Percentiles rank a stretch among this genome's conserved stretches.
Conservation (phyloP, 2,888 invertebrate genomes). For the Rhorus exstirpatorius region DNA sequence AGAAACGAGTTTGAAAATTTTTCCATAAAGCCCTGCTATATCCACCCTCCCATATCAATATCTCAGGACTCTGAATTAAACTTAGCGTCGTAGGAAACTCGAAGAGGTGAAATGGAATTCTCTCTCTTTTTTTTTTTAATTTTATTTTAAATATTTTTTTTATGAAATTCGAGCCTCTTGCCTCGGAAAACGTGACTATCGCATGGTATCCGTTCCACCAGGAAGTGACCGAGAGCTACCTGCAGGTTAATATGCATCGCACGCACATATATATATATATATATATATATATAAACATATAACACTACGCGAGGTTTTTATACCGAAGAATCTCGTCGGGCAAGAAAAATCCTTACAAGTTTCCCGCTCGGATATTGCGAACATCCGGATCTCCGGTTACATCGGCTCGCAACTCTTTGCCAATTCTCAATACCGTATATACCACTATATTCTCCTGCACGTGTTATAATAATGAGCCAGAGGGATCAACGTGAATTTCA, state of each 20-base stretch:
- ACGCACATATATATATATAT: conserved; percentile 18
- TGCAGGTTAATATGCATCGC: conserved; percentile 50
- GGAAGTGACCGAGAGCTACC: conserved; percentile 49
- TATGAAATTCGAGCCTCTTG: conserved; percentile 50
- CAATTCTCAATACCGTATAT: conserved; percentile 8
- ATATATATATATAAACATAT: background rate
- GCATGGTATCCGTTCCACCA: conserved; percentile 54
- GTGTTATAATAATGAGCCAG: background rate
- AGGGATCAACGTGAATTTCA: background rate
- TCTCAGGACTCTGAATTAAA: background rate
- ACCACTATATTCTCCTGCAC: background rate
- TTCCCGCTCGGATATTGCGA: conserved; percentile 69
- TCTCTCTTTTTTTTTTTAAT: background rate
- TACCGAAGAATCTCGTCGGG: conserved; percentile 57
- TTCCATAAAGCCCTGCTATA: no score
- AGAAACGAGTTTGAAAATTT: no score
- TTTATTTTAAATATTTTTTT: conserved; percentile 26
- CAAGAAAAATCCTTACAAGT: conserved; percentile 69
- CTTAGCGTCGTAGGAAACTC: no score
- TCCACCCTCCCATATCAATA: no score
- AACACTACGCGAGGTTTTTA: conserved; percentile 19
- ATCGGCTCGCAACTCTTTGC: conserved; percentile 45
- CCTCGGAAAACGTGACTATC: conserved; percentile 41
- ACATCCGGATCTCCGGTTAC: conserved; percentile 71
- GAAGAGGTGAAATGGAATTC: background rate